These are phyloP conservation scores for Lytechinus pictus DNA, from an alignment of 35 echinoderm and acorn worm species.

Conservation along the genomic window DNA sequence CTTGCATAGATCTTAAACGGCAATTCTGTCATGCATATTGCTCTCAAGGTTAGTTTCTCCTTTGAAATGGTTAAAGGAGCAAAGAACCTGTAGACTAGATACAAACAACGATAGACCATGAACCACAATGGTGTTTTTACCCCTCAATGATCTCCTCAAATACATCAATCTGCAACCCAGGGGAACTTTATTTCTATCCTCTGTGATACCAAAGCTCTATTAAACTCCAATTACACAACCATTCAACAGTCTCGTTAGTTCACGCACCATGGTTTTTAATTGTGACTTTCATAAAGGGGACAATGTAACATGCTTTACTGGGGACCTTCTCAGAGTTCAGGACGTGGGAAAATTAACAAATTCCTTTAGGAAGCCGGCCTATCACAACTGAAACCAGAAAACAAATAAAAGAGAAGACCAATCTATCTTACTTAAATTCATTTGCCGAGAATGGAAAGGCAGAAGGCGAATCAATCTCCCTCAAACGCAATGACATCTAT, in stretches of 20 bases:
- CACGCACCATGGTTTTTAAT: not conserved
- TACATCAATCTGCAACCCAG: not conserved
- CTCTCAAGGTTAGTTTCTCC: not conserved
- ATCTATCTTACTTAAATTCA: not conserved
- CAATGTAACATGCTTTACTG: not conserved
- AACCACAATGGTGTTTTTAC: conserved; percentile 2
- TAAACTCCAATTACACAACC: not conserved
- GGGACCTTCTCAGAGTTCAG: conserved; percentile 8
- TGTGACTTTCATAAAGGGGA: not conserved
- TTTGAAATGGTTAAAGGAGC: not conserved
- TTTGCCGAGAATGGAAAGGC: not conserved
- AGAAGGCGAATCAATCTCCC: not conserved
- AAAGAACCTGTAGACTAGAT: not conserved
- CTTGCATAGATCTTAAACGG: not conserved
- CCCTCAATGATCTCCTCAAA: conserved; percentile 2
- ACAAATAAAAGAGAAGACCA: not conserved
- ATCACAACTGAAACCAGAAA: not conserved
- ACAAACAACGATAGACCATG: not conserved
- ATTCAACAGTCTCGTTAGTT: not conserved
- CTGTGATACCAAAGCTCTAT: not conserved
- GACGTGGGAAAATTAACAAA: conserved; percentile 18
- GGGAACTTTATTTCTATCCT: not conserved
- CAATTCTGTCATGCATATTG: not conserved
- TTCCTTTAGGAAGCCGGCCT: not conserved
- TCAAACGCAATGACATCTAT: not conserved